These are phyloP conservation scores for Sitta carolinensis DNA, from an alignment of 2,797 vertebrate genomes.

Conservation along the genomic window DNA sequence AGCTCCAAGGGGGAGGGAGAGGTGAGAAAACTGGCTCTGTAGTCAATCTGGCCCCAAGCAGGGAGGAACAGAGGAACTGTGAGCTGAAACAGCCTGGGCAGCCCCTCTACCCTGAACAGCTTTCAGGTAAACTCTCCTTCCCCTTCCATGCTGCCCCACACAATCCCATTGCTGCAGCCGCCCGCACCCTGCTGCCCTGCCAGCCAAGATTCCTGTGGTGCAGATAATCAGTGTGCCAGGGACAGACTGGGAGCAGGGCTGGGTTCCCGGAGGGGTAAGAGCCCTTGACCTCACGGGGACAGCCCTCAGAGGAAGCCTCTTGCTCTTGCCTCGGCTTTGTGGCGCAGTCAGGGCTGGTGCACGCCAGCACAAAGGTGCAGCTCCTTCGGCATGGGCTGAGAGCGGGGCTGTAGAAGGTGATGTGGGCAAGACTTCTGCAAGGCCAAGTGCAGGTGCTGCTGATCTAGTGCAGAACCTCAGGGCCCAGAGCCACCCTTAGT, in stretches of 20 bases:
- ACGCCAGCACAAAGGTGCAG: not conserved
- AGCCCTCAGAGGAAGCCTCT: not conserved
- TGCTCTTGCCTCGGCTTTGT: not conserved
- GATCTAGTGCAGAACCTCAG: not conserved
- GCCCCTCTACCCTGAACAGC: not conserved
- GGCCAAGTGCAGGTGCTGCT: not conserved
- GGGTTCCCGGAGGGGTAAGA: not conserved
- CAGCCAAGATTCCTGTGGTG: fast-evolving
- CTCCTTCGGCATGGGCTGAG: not conserved
- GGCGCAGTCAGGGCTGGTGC: not conserved
- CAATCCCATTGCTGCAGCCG: not conserved
- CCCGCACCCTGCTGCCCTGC: not conserved
- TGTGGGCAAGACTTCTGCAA: fast-evolving
- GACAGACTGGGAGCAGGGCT: not conserved
- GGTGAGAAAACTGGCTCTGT: not conserved
- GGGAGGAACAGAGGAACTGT: not conserved
- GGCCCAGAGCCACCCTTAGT: not conserved
- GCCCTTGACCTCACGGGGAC: fast-evolving
- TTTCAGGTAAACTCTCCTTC: not conserved
- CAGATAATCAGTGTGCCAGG: not conserved
- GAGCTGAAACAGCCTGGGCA: not conserved
- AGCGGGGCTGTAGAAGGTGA: not conserved
- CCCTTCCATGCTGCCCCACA: not conserved
- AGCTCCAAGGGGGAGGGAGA: not conserved
- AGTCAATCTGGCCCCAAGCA: not conserved